A percentile compares a stretch with the other conserved stretches of the same genome.
Evolutionary conservation across 2,888 invertebrate species (phyloP).

Genomic region (Labia minor): DNA sequence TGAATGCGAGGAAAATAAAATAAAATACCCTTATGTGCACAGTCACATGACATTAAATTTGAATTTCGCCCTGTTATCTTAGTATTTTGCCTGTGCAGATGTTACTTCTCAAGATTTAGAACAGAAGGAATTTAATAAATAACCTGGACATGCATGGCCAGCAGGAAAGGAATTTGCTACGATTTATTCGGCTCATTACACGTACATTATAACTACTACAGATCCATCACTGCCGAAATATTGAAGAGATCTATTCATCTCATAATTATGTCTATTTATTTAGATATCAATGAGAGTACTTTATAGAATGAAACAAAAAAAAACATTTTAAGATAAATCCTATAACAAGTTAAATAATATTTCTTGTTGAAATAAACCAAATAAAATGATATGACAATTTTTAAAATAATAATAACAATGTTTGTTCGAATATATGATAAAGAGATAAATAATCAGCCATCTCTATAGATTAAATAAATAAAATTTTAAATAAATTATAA

Average conservation of each 20-base stretch:
- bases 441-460: too few species aligned
- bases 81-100: neutral
- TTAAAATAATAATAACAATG: too few species aligned
- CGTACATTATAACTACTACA: neutral
- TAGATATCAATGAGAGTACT: neutral
- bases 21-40: neutral
- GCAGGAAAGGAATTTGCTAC: neutral
- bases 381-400: too few species aligned
- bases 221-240: neutral
- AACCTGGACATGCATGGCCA: constrained; percentile 1
- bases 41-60: neutral
- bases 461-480: too few species aligned
- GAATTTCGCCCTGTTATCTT: neutral
- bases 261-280: neutral
- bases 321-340: too few species aligned
- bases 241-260: neutral
- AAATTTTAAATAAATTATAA: too few species aligned
- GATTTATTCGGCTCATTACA: neutral
- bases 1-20: neutral
- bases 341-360: too few species aligned
- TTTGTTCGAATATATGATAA: too few species aligned
- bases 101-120: neutral
- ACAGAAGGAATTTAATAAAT: constrained; percentile 6
- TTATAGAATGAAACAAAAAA: neutral
- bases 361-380: too few species aligned